Evolutionary conservation across 2,888 invertebrate genomes (phyloP).

Genomic region (Nephrotoma guestfalica): DNA sequence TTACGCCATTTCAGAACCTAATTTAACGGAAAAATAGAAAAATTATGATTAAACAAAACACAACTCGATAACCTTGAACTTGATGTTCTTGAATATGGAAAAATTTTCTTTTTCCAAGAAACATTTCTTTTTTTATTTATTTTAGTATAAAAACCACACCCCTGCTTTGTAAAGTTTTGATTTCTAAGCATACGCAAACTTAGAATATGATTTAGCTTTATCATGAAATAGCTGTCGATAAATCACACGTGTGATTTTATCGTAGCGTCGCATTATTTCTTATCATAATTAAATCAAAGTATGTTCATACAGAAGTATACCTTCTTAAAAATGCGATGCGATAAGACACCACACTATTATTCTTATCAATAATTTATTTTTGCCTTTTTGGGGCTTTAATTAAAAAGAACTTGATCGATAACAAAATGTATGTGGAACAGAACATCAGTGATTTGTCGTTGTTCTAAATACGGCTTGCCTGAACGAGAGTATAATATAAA

Average conservation of each 20-base stretch:
- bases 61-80: too few species aligned
- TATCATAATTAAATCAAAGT: background rate
- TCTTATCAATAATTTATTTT: background rate
- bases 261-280: background rate
- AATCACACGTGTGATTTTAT: background rate
- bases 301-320: background rate
- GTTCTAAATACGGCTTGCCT: background rate
- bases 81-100: too few species aligned
- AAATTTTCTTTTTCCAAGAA: too few species aligned
- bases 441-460: background rate
- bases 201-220: too few species aligned
- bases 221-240: background rate
- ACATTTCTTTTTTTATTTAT: too few species aligned
- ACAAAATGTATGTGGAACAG: background rate
- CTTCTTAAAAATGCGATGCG: background rate
- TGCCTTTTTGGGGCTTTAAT: background rate
- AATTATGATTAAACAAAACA: too few species aligned
- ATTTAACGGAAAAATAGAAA: too few species aligned
- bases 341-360: background rate
- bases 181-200: too few species aligned
- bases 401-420: background rate
- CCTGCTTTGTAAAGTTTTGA: too few species aligned
- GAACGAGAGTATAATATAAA: background rate
- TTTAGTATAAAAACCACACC: too few species aligned
- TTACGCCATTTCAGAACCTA: too few species aligned